Evolutionary conservation across 1,140 invertebrate species (phyloP).

Genomic region (Drosophila biarmipes): DNA sequence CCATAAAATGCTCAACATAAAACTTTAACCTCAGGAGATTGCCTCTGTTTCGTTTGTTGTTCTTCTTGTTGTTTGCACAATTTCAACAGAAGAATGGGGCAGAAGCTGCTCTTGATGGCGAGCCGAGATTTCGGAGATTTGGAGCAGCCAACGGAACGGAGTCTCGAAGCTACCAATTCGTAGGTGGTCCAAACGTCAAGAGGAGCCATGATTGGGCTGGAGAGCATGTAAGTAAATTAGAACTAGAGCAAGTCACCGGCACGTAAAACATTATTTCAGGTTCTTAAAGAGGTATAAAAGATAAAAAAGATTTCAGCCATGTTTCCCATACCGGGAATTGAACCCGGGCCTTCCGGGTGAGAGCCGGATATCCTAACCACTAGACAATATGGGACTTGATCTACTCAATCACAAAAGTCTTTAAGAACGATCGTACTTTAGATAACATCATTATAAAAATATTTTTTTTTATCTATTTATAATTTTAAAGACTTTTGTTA

Average conservation of each 20-base stretch:
- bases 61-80: slow-evolving; percentile 28
- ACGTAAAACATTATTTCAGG: background rate
- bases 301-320: background rate
- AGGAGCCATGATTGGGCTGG: background rate
- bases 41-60: slow-evolving; percentile 15
- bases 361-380: slow-evolving; percentile 94
- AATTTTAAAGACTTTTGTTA: background rate
- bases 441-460: background rate
- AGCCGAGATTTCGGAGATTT: slow-evolving; percentile 63
- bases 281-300: background rate
- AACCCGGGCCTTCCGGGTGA: slow-evolving; percentile 94
- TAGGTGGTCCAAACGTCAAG: slow-evolving; percentile 43
- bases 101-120: slow-evolving; percentile 63
- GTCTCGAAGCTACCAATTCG: slow-evolving; percentile 34
- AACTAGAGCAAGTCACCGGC: background rate
- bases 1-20: slow-evolving; percentile 67
- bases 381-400: slow-evolving; percentile 88
- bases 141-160: slow-evolving; percentile 51
- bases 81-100: slow-evolving; percentile 59
- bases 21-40: slow-evolving; percentile 55
- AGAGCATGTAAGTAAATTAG: slow-evolving; percentile 4
- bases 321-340: slow-evolving; percentile 93
- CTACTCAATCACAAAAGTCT: background rate
- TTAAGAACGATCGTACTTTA: background rate
- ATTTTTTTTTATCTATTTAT: background rate